Conservation (phyloP, 2,797 vertebrate species). For the Furcifer pardalis region DNA sequence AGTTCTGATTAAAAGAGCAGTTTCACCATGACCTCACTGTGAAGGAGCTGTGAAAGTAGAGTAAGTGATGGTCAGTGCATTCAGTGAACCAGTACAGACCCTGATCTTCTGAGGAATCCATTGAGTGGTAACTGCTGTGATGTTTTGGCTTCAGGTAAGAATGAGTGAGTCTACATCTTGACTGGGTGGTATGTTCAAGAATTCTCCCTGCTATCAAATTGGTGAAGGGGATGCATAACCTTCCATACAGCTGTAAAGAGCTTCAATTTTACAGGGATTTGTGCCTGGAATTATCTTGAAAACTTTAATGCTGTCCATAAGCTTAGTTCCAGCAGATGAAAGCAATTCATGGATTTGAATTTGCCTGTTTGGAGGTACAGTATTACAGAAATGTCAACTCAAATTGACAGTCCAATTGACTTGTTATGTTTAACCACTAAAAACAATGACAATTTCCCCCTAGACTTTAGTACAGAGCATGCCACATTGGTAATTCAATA, state of each 20-base stretch:
- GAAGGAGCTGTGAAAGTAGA: not conserved
- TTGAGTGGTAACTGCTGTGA: too few relatives aligned
- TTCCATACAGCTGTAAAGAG: not conserved
- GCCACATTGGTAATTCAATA: constrained; percentile 19
- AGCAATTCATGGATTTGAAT: not conserved
- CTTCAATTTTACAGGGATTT: not conserved
- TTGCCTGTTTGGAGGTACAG: not conserved
- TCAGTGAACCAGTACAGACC: not conserved
- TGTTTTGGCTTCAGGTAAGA: not conserved
- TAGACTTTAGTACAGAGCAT: not conserved
- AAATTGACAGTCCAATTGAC: not conserved
- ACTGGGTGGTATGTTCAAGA: not conserved
- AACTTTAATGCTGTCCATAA: not conserved
- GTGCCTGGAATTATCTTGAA: not conserved
- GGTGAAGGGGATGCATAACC: not conserved
- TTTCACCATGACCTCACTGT: not conserved
- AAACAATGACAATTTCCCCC: not conserved
- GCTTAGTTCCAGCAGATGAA: not conserved
- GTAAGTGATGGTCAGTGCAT: not conserved
- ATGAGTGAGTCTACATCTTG: not conserved
- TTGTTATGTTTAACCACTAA: not conserved
- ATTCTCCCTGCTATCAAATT: not conserved
- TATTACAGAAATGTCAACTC: not conserved
- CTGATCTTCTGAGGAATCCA: not conserved
- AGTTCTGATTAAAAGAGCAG: constrained; percentile 1